Percentiles rank a stretch among this genome's conserved stretches.
These are phyloP conservation scores for Oncorhynchus gorbuscha DNA, from an alignment of 2,113 vertebrate species.

Conservation along the genomic window DNA sequence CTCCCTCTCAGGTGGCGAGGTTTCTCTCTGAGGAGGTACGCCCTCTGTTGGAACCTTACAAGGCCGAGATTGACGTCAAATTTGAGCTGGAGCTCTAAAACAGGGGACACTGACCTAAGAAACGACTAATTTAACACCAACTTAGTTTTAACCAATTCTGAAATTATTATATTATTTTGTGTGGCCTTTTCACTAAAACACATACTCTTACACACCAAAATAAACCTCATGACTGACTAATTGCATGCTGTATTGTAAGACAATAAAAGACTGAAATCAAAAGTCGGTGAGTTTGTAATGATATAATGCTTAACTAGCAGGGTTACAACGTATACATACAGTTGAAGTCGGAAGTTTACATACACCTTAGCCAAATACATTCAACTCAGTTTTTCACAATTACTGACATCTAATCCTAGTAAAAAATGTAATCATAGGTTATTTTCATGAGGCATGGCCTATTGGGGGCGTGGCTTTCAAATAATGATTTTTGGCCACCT, in stretches of 20 bases:
- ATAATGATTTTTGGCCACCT: too few relatives aligned
- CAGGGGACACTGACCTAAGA: too few relatives aligned
- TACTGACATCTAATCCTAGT: too few relatives aligned
- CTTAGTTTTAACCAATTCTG: background rate
- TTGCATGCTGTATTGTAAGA: background rate
- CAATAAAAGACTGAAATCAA: conserved; percentile 30
- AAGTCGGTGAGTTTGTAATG: background rate
- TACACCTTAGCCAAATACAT: too few relatives aligned
- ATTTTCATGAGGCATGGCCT: too few relatives aligned
- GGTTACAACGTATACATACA: too few relatives aligned
- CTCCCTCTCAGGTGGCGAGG: conserved; percentile 77
- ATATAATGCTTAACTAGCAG: background rate
- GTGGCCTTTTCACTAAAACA: background rate
- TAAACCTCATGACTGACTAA: background rate
- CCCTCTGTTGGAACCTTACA: conserved; percentile 81
- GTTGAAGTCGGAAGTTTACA: too few relatives aligned
- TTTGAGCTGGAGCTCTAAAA: conserved; percentile 85
- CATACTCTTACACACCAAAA: background rate
- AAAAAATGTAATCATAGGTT: too few relatives aligned
- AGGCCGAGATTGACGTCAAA: conserved; percentile 83
- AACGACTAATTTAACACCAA: too few relatives aligned
- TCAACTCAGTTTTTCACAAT: too few relatives aligned
- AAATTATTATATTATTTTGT: too few relatives aligned
- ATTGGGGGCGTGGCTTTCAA: too few relatives aligned
- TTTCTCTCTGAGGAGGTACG: conserved; percentile 90